Evolutionary conservation across 2,797 vertebrate species (phyloP).

Genomic region (Petrocephalus schoutedeni): DNA sequence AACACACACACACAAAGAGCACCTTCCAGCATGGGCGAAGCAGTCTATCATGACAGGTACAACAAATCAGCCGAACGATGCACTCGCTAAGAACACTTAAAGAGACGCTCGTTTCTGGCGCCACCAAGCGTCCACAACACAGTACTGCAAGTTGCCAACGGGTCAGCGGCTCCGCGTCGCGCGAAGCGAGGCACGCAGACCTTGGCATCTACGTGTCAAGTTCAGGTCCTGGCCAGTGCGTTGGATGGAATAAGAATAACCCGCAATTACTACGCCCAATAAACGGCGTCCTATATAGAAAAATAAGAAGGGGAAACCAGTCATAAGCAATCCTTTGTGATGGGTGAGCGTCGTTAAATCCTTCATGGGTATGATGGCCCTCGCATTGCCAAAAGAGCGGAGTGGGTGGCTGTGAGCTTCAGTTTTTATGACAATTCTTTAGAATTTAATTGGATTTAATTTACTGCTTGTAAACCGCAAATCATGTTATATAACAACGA

Average conservation of each 20-base stretch:
- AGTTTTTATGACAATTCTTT: neutral
- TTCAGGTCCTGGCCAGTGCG: neutral
- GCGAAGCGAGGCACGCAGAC: neutral
- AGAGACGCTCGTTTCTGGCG: neutral
- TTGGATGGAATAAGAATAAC: neutral
- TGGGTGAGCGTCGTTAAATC: neutral
- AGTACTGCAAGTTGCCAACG: neutral
- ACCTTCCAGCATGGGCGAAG: neutral
- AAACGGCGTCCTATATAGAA: neutral
- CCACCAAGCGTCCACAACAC: neutral
- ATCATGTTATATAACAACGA: neutral
- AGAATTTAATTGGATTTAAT: neutral
- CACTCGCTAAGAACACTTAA: neutral
- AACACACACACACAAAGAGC: neutral
- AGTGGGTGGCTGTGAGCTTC: neutral
- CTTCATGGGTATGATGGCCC: neutral
- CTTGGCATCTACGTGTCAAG: neutral
- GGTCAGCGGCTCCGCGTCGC: neutral
- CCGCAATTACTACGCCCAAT: neutral
- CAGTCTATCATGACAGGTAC: neutral
- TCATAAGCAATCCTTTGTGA: neutral
- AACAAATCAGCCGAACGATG: conserved; percentile 3
- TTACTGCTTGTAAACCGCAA: neutral
- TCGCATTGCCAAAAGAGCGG: neutral
- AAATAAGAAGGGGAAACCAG: neutral